Base-by-base conservation (phyloP, 2,888 invertebrate genomes). In the Phengaris arion region DNA sequence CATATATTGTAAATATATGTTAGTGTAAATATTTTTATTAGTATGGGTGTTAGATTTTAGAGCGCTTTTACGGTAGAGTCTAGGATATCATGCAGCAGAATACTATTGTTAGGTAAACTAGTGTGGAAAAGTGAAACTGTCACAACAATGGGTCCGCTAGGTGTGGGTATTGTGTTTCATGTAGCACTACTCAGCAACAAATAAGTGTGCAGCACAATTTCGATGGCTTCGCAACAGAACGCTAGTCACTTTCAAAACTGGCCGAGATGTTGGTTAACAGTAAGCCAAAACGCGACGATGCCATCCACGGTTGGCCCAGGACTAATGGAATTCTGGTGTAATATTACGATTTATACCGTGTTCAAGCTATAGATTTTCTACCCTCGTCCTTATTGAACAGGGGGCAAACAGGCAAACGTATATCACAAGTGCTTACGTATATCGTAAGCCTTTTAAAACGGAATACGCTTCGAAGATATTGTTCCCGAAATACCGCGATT, bases 211-310 rank as follows among this genome's bases (percentile, higher is more conserved):
- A 88, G 84, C 85, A 85, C 84, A 85, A 88, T 89, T 90, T 89
- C 83, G 86, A 87, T 83, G 80, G 81, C 80, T 81, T 81, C 80
- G 81, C 77, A 80, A 81, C 80, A 79, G 80, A 79, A 79, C 81
- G 81, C 82, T 82, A 80, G 85, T 83, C 87, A 93, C 93, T 93
- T 93, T 93, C 93, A 89, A 93, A 93, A 91, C 85, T 92, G 93
- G 87, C 93, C 93, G 90, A 93, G 92, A 88, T 93, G 92, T 83
- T 85, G 85, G 83, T 80, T 91, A 93, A 92, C 93, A 92, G 93
- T 91, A 89, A 81, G 85, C 74, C 87, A 89, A 87, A 89, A 85
- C 86, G 86, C 87, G 89, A 90, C 92, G 89, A 90, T 89, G 90
- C 85, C 86, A 75, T 77, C 74, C 52, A 35, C 74, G 59, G 75